Base-by-base conservation (phyloP, 2,113 vertebrate species). In the Bothrops jararaca region DNA sequence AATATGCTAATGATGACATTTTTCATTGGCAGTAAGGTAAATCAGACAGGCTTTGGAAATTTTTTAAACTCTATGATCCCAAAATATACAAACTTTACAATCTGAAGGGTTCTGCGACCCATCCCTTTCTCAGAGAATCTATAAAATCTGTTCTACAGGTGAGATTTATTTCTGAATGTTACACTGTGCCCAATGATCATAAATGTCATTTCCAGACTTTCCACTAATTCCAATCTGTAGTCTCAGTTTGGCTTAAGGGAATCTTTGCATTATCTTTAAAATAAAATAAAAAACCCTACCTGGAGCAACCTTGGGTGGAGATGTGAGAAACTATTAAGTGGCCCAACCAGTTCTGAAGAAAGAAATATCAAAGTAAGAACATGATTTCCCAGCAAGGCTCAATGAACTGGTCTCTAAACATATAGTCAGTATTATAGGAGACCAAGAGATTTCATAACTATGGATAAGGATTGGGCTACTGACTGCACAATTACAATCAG, bases 251-350 rank as follows among this genome's bases (percentile, higher is more conserved):
- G 10, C 42, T 92, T 5, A 24, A 57, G 26, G 69, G n/a, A 26
- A 89, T 5, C 0, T 50, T n/a, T 26, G 22, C 42, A 1, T 90
- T 90, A 93, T 24, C 20, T 93, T 80, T 42, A 80, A 80, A 22
- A 80, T 39, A 1, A 13, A 69, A 69, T 18, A 39, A 80, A 39
- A 39, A 80, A 53, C 22, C 74, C 52, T 80, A 86, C 80, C 89
- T 86, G 45, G 56, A 39, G 74, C 50, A 90, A 85, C 74, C 57
- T 58, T 93, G 74, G 92, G 88, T 93, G 92, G 89, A 86, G 45
- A 86, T 39, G n/a, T 20, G 3, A 86, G 54, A 86, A 90, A 90
- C 42, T 4, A 64, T 24, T 18, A 26, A 64, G 74, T 52, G n/a
- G 85, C 12, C 24, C 29, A 60, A 60, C 89, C 74, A 64, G 89